phyloP scores from a whole-genome alignment of 2,113 vertebrate species.

The Aleadryas rufinucha region DNA sequence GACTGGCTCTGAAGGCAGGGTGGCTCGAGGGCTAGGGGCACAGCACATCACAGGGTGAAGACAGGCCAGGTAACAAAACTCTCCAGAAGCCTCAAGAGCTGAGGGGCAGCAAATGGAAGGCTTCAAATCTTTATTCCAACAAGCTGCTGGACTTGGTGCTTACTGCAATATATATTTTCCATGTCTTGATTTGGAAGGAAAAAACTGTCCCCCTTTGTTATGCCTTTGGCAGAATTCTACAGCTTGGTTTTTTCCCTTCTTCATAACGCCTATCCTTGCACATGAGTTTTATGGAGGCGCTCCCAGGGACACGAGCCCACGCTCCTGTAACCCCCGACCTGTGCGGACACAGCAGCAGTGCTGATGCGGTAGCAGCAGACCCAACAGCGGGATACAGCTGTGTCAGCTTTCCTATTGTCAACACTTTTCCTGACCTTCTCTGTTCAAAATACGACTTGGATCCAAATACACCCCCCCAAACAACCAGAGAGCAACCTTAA shows the following conservation, averaged over 20 bases:
- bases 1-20: background rate
- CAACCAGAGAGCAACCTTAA: background rate
- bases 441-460: background rate
- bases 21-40: background rate
- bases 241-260: too few species aligned
- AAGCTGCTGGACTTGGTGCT: background rate
- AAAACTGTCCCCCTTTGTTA: background rate
- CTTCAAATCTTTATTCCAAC: background rate
- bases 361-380: background rate
- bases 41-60: background rate
- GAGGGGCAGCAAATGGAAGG: background rate
- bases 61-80: background rate
- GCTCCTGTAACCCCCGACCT: background rate
- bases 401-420: conserved; percentile 25
- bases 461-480: background rate
- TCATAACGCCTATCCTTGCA: background rate
- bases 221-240: background rate
- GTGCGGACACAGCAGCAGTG: background rate
- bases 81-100: background rate
- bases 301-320: rapidly evolving
- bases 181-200: background rate
- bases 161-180: background rate
- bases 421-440: background rate
- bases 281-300: background rate
- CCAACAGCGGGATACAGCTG: background rate